phyloP scores from a whole-genome alignment of 2,797 vertebrate species.

The Sebastes nivosus region DNA sequence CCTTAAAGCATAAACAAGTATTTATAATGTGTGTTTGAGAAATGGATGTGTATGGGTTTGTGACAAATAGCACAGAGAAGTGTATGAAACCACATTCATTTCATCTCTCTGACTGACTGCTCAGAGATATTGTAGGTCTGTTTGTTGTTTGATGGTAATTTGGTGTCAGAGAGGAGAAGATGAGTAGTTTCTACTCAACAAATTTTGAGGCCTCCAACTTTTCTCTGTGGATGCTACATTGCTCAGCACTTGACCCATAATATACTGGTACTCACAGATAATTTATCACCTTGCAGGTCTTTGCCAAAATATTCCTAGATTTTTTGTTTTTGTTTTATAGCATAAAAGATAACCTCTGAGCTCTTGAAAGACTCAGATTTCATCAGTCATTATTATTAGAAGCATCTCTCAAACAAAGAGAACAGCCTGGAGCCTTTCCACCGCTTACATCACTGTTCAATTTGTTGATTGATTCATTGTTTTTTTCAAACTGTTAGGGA shows the following conservation, averaged over 20 bases:
- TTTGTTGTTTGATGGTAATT: slow-evolving; percentile 20
- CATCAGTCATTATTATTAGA: slow-evolving; percentile 15
- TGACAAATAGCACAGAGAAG: background rate
- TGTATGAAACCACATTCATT: background rate
- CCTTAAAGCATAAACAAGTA: slow-evolving; percentile 24
- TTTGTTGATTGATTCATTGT: slow-evolving; percentile 61
- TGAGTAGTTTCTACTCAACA: background rate
- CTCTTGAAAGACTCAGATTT: slow-evolving; percentile 3
- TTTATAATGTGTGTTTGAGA: slow-evolving; percentile 3
- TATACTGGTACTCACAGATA: slow-evolving; percentile 25
- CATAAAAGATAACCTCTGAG: slow-evolving; percentile 14
- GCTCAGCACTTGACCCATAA: slow-evolving; percentile 43
- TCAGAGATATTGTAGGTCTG: background rate
- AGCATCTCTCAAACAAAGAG: slow-evolving; percentile 2
- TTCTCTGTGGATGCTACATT: slow-evolving; percentile 26
- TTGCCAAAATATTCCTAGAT: slow-evolving; percentile 21
- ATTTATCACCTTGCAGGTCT: slow-evolving; percentile 42
- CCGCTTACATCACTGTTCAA: slow-evolving; percentile 21
- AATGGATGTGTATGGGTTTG: background rate
- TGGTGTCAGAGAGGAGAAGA: slow-evolving; percentile 14
- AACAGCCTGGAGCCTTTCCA: slow-evolving; percentile 13
- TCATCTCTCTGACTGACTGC: slow-evolving; percentile 4
- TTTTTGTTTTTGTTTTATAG: background rate
- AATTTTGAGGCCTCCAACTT: slow-evolving; percentile 31
- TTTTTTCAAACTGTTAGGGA: slow-evolving; percentile 23